Evolutionary conservation across 2,888 invertebrate genomes (phyloP), one percentile per base, ranked within the genome.

Genomic region (Arge pagana): DNA sequence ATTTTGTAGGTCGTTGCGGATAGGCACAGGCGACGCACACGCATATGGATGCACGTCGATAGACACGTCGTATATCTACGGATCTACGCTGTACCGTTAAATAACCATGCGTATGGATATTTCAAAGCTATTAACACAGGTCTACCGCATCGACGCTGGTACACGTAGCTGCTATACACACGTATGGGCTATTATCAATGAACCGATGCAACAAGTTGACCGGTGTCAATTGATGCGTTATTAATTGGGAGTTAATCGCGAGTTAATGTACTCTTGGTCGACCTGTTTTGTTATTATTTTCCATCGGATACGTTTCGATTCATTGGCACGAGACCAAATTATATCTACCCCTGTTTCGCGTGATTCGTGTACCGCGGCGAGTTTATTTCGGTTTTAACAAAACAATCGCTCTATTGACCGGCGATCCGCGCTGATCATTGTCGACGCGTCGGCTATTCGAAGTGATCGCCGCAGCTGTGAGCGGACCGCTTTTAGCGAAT

Each of bases 171-270:
- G n/a, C n/a, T n/a, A n/a, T n/a, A n/a, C n/a, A n/a, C n/a, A n/a
- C n/a, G n/a, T n/a, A n/a, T n/a, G n/a, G n/a, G n/a, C 66, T 63
- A 68, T 70, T 70, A 70, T 68, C 69, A 33, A 33, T 56, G 60
- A 65, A 61, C 60, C 61, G 61, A 63, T 60, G 75, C 75, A 75
- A 76, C 75, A 76, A 76, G 75, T 75, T 72, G 70, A 68, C 70
- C 70, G 66, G 68, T 71, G 71, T 71, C 74, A 74, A 74, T 73
- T 73, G 74, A 74, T 72, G 74, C 64, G 73, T 75, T 74, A 76
- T 76, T 75, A 76, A 74, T 75, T 71, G 71, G 68, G 66, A 68
- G 74, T 76, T 74, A 76, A 76, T 76, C 71, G 73, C 69, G n/a
- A n/a, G 70, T 74, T 76, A 74, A 74, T 74, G 71, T 66, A 70